phyloP scores from a whole-genome alignment of 2,888 invertebrate genomes.

The Chloroclysta siterata region DNA sequence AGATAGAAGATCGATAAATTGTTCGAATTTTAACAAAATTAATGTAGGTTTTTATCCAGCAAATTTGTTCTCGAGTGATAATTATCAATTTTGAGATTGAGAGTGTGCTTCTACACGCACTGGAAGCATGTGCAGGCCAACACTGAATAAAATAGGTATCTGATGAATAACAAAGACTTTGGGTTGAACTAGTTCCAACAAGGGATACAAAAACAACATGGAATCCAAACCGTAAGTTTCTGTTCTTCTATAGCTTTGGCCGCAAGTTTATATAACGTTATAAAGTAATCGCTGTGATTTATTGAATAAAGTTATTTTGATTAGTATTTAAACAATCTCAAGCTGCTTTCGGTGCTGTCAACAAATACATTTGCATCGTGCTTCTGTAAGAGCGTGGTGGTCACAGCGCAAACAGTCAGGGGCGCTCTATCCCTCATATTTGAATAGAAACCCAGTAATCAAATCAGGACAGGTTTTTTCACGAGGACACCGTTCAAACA shows the following conservation, averaged over 20 bases:
- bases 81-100: background rate
- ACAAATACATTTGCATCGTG: no score
- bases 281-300: no score
- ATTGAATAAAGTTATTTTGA: no score
- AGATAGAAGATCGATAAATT: conserved; percentile 28
- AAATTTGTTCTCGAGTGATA: background rate
- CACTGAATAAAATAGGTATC: background rate
- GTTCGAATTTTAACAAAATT: conserved; percentile 24
- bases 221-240: no score
- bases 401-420: background rate
- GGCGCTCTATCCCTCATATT: conserved; percentile 1
- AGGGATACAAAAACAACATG: no score
- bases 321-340: no score
- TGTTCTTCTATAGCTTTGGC: no score
- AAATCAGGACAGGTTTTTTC: conserved; percentile 9
- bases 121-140: background rate
- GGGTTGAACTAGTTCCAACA: background rate
- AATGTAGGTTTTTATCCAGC: background rate
- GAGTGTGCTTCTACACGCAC: background rate
- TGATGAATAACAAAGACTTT: background rate
- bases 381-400: background rate
- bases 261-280: no score
- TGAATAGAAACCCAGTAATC: background rate
- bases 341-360: no score
- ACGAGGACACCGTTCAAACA: conserved; percentile 14